Evolutionary conservation across 2,797 vertebrate genomes (phyloP).

Genomic region (Sebastes oblongus): DNA sequence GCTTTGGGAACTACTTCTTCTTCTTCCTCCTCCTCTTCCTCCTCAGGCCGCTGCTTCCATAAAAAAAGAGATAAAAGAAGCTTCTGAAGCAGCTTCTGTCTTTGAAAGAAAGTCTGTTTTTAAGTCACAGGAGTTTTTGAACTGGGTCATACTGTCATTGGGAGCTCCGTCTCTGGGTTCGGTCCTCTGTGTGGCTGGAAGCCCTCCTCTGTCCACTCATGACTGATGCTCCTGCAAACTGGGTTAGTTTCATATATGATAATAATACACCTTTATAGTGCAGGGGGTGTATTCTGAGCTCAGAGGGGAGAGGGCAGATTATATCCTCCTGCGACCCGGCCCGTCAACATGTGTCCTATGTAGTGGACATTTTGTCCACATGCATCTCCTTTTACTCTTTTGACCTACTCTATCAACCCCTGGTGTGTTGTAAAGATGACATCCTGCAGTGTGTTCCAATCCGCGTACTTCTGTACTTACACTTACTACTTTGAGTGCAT

Average conservation of each 20-base stretch:
- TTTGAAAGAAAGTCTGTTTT: constrained; percentile 38
- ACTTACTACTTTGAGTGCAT: too few species aligned
- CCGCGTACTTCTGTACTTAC: too few species aligned
- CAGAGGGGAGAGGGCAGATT: neutral
- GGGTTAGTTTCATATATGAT: constrained; percentile 19
- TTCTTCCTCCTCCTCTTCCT: constrained; percentile 19
- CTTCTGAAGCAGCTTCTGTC: constrained; percentile 22
- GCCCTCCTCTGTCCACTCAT: constrained; percentile 15
- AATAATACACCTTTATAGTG: neutral
- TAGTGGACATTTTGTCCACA: too few species aligned
- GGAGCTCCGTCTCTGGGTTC: constrained; percentile 8
- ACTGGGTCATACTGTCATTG: constrained; percentile 47
- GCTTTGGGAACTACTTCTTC: neutral
- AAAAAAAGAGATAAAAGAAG: constrained; percentile 30
- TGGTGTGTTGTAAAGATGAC: too few species aligned
- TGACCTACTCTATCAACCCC: too few species aligned
- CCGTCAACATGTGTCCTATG: too few species aligned
- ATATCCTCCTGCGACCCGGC: too few species aligned
- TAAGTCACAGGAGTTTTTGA: constrained; percentile 34
- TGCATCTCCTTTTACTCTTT: neutral
- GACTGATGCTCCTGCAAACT: constrained; percentile 37
- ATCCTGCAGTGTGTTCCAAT: too few species aligned
- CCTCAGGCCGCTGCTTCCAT: constrained; percentile 5
- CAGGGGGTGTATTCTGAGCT: neutral
- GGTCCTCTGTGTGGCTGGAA: constrained; percentile 15